A percentile compares a stretch with the other conserved stretches of the same genome.
Evolutionary conservation across 2,797 vertebrate species (phyloP).

Genomic region (Petrocephalus sullivani): DNA sequence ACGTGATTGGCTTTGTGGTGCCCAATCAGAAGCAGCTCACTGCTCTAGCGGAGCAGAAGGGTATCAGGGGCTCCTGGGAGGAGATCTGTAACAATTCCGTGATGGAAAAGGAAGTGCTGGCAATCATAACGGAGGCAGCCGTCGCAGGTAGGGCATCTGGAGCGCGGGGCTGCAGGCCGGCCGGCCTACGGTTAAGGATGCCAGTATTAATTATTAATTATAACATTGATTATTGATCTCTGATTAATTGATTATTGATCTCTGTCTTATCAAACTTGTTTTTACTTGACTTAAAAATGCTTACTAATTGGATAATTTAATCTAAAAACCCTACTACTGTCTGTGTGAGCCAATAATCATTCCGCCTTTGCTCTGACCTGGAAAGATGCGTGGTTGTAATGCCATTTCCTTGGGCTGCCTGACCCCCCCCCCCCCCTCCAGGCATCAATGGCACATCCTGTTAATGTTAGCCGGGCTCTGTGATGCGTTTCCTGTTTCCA

Average conservation of each 20-base stretch:
- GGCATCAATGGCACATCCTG: not conserved
- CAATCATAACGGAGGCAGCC: conserved; percentile 75
- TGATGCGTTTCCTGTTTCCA: not conserved
- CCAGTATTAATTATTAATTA: too few relatives aligned
- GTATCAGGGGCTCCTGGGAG: conserved; percentile 70
- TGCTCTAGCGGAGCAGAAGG: conserved; percentile 71
- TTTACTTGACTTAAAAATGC: not conserved
- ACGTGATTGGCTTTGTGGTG: conserved; percentile 90
- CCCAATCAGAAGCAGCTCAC: conserved; percentile 89
- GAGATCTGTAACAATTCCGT: conserved; percentile 80
- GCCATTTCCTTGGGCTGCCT: not conserved
- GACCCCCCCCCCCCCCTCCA: not conserved
- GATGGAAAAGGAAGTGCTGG: conserved; percentile 83
- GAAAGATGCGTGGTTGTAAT: not conserved
- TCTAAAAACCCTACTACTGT: not conserved
- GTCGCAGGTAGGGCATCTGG: conserved; percentile 60
- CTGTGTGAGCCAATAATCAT: not conserved
- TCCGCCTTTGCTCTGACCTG: not conserved
- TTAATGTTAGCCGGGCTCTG: not conserved
- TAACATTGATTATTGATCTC: too few relatives aligned
- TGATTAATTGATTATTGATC: not conserved
- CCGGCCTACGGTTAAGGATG: too few relatives aligned
- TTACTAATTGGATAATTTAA: not conserved
- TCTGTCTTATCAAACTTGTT: not conserved
- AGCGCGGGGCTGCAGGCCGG: too few relatives aligned